Evolutionary conservation across 1,140 invertebrate genomes (phyloP).

Genomic region (Papilio polytes): DNA sequence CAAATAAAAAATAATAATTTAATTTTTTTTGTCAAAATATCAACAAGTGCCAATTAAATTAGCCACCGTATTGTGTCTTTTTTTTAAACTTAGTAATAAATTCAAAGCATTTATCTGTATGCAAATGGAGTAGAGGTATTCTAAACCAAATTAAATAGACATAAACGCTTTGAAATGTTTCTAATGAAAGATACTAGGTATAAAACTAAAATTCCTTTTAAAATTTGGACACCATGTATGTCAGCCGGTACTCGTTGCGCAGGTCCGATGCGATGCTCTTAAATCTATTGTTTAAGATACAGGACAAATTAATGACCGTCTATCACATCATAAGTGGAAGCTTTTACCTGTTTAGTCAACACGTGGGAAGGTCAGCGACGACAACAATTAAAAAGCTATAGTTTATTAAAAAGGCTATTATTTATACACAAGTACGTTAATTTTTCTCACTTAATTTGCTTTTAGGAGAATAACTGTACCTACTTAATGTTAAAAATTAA

Average conservation of each 20-base stretch:
- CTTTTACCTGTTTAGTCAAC: slow-evolving; percentile 47
- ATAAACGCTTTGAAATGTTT: too few relatives aligned
- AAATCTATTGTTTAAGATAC: slow-evolving; percentile 66
- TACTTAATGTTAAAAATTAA: too few relatives aligned
- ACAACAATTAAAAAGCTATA: neutral
- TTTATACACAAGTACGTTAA: neutral
- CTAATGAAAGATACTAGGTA: too few relatives aligned
- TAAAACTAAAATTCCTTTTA: too few relatives aligned
- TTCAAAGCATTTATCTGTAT: too few relatives aligned
- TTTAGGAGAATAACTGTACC: too few relatives aligned
- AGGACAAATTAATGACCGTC: slow-evolving; percentile 65
- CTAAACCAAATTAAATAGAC: too few relatives aligned
- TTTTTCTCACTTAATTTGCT: too few relatives aligned
- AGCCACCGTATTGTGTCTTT: neutral
- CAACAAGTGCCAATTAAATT: slow-evolving; percentile 8
- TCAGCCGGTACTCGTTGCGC: slow-evolving; percentile 50
- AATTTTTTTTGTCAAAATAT: too few relatives aligned
- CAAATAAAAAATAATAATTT: neutral
- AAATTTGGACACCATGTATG: slow-evolving; percentile 18
- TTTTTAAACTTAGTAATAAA: too few relatives aligned
- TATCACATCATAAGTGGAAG: slow-evolving; percentile 58
- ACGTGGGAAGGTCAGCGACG: slow-evolving; percentile 42
- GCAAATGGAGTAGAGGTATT: too few relatives aligned
- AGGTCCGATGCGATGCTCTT: slow-evolving; percentile 55
- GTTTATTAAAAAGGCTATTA: slow-evolving; percentile 12